Base-by-base conservation (phyloP, 2,888 invertebrate species). In the Hymenopus coronatus region DNA sequence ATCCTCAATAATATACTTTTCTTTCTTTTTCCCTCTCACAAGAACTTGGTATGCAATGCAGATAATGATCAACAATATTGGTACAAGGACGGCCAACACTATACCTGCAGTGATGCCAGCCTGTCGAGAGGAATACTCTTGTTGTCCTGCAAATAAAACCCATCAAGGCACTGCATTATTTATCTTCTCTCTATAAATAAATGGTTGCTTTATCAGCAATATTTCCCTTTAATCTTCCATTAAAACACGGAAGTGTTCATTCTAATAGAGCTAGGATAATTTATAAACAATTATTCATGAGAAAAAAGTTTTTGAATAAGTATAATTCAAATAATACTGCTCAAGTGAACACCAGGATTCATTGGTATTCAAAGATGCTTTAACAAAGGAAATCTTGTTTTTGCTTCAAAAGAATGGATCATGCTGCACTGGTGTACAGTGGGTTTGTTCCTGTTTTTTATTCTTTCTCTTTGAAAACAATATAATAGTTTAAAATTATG, bases 61-160 rank as follows among this genome's bases (percentile, higher is more conserved):
- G 25, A 89, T 54, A 46, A 89, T 82, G 46, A 25, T 83, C 91
- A 97, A 93, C 85, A 97, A 92, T 91, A 97, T 94, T 30, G 98
- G 97, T 91, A 98, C 94, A 93, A 98, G 94, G 90, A 97, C 95
- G 82, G 96, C 96, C 91, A 97, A 94, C 91, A 97, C 95, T 93
- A 97, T 96, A 91, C 96, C 97, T 92, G 96, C 95, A 8, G 97
- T 97, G 30, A 96, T 94, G 40, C 97, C 97, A 82, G 97, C 96
- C 91, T 96, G 96, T 87, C 97, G 95, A 1, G 96, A 95, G 33
- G 96, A 96, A 93, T 97, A 97, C 93, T 97, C 97, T 92, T 97
- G 96, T 91, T 96, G 95, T 92, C 97, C 97, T 97, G 94, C 89
- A 89, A 85, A 27, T 15, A 33, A 15, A 9, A n/a, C 15, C n/a